Evolutionary conservation across 2,888 invertebrate genomes (phyloP), one percentile per base, ranked within the genome.

Genomic region (Abrostola triplasia): DNA sequence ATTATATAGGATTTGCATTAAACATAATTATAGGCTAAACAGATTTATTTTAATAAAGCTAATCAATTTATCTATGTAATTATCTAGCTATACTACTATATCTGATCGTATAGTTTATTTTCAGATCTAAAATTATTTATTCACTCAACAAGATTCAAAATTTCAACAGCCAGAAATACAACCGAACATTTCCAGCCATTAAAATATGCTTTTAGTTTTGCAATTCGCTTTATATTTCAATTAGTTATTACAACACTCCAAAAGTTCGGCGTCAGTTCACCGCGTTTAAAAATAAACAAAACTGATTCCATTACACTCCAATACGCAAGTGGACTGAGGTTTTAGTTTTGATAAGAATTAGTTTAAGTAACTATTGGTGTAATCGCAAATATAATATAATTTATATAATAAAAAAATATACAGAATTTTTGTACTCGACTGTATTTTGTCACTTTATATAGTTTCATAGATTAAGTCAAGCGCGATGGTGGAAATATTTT

Each of bases 291-390:
- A 66, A 51, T 65, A 77, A 77, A 70, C 50, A 70, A 65, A 59
- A 54, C 8, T 50, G 58, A 55, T 36, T 60, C 36, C 9, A 57
- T 41, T 58, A 70, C 73, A 73, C 64, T 67, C 53, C 57, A 70
- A 57, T 81, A 70, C 81, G 65, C 81, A 79, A 79, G 72, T 66
- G 36, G 67, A 67, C 35, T 64, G 48, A 37, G 8, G 8, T 12
- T 38, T 52, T 64, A 6, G 61, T 5, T 54, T 56, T 51, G 50
- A 5, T 6, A 6, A 44, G 50, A 69, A 67, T 67, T 59, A 64
- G 40, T 63, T 77, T 67, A 50, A 53, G 71, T 59, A 80, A 73
- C 52, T 60, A 9, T 51, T 75, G 64, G 63, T 49, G 67, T 67
- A 77, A 78, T 35, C 4, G 24, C 11, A 47, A 57, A 49, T 61